phyloP scores from a whole-genome alignment of 2,888 invertebrate genomes.

The Dryococelus australis region DNA sequence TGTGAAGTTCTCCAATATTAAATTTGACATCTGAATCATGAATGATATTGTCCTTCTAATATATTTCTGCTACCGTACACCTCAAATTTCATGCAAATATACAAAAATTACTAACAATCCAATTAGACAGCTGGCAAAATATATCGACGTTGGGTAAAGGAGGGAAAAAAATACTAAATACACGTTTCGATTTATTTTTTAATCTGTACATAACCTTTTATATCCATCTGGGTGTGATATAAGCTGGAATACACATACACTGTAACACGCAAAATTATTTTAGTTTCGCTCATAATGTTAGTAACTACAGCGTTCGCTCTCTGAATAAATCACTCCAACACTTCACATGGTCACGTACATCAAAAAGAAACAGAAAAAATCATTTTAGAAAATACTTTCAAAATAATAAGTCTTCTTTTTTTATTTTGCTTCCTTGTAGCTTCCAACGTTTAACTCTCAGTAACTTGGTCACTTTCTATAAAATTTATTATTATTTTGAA shows the following conservation, averaged over 20 bases:
- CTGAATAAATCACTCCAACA: background rate
- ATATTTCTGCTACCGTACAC: too few species aligned
- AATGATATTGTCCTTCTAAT: too few species aligned
- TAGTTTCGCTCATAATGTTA: background rate
- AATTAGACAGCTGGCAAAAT: too few species aligned
- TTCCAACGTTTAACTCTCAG: background rate
- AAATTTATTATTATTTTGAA: background rate
- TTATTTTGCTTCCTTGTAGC: background rate
- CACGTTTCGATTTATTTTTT: background rate
- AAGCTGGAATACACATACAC: slow-evolving; percentile 5
- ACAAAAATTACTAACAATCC: too few species aligned
- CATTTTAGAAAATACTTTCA: background rate
- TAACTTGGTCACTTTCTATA: background rate
- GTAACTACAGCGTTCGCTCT: background rate
- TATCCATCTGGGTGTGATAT: slow-evolving; percentile 17
- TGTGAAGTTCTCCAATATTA: too few species aligned
- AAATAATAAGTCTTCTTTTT: background rate
- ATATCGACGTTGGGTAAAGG: too few species aligned
- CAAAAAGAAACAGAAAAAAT: background rate
- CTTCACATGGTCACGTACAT: background rate
- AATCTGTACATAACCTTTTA: slow-evolving; percentile 18
- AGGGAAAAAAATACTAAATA: too few species aligned
- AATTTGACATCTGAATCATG: too few species aligned
- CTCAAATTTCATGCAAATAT: too few species aligned
- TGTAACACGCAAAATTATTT: slow-evolving; percentile 18